These are phyloP conservation scores for Toxotes jaculatrix DNA, from an alignment of 2,113 vertebrate species.

Conservation along the genomic window DNA sequence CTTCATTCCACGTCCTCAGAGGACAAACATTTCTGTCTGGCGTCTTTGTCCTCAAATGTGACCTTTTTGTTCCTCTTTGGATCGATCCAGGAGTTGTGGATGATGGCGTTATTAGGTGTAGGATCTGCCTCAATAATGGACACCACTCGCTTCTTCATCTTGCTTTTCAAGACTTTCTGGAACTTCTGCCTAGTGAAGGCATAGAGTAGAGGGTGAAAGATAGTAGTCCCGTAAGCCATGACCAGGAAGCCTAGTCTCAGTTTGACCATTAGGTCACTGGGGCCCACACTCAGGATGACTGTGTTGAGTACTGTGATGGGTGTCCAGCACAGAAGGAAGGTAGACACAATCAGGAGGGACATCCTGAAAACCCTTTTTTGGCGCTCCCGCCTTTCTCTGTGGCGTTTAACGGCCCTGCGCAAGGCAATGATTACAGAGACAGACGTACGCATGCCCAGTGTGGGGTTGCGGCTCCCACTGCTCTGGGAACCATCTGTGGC, in stretches of 20 bases:
- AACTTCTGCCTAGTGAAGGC: slow-evolving; percentile 99
- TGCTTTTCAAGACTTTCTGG: slow-evolving; percentile 98
- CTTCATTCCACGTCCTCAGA: slow-evolving; percentile 85
- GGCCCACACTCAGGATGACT: slow-evolving; percentile 94
- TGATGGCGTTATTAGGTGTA: slow-evolving; percentile 94
- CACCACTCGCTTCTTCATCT: slow-evolving; percentile 99
- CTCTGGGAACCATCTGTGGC: slow-evolving; percentile 83
- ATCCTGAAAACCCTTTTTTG: slow-evolving; percentile 97
- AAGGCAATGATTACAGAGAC: slow-evolving; percentile 98
- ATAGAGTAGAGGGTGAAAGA: slow-evolving; percentile 97
- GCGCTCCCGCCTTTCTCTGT: slow-evolving; percentile 95
- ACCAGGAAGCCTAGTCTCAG: slow-evolving; percentile 97
- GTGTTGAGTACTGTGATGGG: slow-evolving; percentile 98
- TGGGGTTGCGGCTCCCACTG: slow-evolving; percentile 88
- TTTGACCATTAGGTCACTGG: slow-evolving; percentile 94
- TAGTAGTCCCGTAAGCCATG: slow-evolving; percentile 98
- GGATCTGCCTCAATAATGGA: slow-evolving; percentile 98
- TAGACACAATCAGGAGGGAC: slow-evolving; percentile 98
- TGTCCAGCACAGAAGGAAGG: slow-evolving; percentile 98
- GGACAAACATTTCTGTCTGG: slow-evolving; percentile 93
- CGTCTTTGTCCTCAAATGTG: slow-evolving; percentile 92
- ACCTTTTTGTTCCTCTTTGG: slow-evolving; percentile 97
- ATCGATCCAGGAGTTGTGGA: slow-evolving; percentile 99
- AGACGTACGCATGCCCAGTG: slow-evolving; percentile 95
- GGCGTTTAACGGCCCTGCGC: slow-evolving; percentile 94